Percentiles rank a stretch among this genome's conserved stretches.
Evolutionary conservation across 2,113 vertebrate species (phyloP).

Genomic region (Dipodomys stephensi): DNA sequence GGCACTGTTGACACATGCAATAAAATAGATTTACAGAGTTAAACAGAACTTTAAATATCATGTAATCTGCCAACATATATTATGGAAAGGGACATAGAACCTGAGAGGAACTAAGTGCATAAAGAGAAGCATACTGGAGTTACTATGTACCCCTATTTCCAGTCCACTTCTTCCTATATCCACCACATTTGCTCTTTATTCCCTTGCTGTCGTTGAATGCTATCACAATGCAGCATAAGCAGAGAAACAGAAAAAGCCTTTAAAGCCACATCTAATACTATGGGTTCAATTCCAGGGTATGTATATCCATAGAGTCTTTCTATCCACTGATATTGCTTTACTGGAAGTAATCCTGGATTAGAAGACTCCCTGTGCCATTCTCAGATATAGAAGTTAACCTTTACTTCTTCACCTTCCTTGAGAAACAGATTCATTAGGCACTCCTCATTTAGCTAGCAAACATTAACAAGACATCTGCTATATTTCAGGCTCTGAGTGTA

Average conservation of each 20-base stretch:
- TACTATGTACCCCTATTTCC: not conserved
- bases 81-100: not conserved
- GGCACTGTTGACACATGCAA: not conserved
- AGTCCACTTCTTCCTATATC: not conserved
- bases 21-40: conserved; percentile 2
- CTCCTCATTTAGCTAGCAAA: conserved; percentile 39
- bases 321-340: not conserved
- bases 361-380: conserved; percentile 1
- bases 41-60: conserved; percentile 5
- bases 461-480: not conserved
- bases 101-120: not conserved
- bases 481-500: not conserved
- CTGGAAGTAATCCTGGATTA: conserved; percentile 33
- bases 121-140: not conserved
- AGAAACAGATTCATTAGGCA: not conserved
- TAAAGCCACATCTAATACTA: not conserved
- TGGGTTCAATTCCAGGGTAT: not conserved
- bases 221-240: not conserved
- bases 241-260: not conserved
- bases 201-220: not conserved
- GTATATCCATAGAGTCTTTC: not conserved
- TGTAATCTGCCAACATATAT: too few relatives aligned
- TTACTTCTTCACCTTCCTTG: not conserved
- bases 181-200: not conserved
- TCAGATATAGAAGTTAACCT: not conserved